Percentiles rank a stretch among this genome's conserved stretches.
Evolutionary conservation across 2,113 vertebrate genomes (phyloP).

Genomic region (Cephalopterus ornatus): DNA sequence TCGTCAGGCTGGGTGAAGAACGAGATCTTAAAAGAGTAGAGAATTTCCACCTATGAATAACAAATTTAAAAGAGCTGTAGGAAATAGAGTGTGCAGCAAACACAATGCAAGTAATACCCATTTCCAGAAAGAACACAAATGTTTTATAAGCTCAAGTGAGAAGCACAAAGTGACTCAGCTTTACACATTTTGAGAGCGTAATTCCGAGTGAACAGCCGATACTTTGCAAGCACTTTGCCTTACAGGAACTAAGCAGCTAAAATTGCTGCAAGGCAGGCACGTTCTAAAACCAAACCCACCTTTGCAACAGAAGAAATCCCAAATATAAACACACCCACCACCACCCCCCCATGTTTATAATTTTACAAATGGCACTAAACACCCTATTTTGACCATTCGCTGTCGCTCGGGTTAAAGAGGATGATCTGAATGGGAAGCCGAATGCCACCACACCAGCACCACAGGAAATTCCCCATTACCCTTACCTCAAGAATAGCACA

Average conservation of each 20-base stretch:
- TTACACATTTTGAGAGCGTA: neutral
- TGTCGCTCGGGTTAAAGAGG: rapidly evolving
- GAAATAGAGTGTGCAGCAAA: neutral
- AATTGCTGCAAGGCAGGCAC: neutral
- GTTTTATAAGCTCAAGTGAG: neutral
- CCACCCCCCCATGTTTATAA: neutral
- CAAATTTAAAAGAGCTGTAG: neutral
- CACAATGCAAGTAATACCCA: rapidly evolving
- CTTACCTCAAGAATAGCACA: conserved; percentile 31
- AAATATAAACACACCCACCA: neutral
- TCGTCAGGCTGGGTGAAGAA: neutral
- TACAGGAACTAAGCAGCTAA: neutral
- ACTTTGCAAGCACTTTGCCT: rapidly evolving
- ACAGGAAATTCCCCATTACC: conserved; percentile 60
- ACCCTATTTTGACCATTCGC: neutral
- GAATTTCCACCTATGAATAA: neutral
- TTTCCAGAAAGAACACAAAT: neutral
- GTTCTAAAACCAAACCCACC: neutral
- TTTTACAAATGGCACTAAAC: neutral
- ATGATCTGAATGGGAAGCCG: neutral
- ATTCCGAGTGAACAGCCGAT: rapidly evolving
- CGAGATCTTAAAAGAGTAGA: neutral
- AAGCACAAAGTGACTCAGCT: neutral
- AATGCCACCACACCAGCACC: neutral
- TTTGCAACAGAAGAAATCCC: neutral